phyloP scores from a whole-genome alignment of 2,888 invertebrate species.

The Proisotoma minuta region DNA sequence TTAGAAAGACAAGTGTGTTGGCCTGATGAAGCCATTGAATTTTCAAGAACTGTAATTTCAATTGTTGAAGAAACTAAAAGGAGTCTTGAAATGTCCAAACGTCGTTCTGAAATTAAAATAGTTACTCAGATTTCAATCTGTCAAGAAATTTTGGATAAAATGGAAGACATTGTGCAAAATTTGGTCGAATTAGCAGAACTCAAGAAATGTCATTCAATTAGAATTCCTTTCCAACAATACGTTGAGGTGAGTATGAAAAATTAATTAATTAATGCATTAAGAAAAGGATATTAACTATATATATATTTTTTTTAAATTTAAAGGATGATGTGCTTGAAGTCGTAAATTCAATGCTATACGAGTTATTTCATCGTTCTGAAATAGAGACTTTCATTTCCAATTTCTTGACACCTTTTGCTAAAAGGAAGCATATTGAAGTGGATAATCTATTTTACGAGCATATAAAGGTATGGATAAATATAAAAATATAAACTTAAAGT shows the following conservation, averaged over 20 bases:
- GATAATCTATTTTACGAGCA: conserved; percentile 35
- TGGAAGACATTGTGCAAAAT: conserved; percentile 24
- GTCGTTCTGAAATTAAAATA: neutral
- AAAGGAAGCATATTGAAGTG: conserved; percentile 27
- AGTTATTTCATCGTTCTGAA: conserved; percentile 38
- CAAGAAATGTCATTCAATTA: conserved; percentile 34
- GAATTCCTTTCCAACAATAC: conserved; percentile 38
- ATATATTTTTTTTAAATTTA: neutral
- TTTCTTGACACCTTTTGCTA: conserved; percentile 40
- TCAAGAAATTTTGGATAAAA: conserved; percentile 7
- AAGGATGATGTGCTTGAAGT: conserved; percentile 38
- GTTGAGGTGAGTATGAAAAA: conserved; percentile 21
- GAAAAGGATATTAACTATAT: neutral
- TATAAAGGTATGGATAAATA: conserved; percentile 32
- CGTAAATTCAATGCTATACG: conserved; percentile 39
- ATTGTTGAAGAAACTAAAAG: conserved; percentile 25
- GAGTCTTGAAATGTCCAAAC: neutral
- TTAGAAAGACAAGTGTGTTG: conserved; percentile 37
- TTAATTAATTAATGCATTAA: neutral
- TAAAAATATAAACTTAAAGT: neutral
- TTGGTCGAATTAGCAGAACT: conserved; percentile 36
- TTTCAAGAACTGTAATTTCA: conserved; percentile 26
- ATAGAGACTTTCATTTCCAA: conserved; percentile 35
- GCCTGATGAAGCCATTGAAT: conserved; percentile 40
- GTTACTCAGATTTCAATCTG: conserved; percentile 21